Conservation (phyloP, 1,140 invertebrate genomes). For the Rhopalosiphum maidis region DNA sequence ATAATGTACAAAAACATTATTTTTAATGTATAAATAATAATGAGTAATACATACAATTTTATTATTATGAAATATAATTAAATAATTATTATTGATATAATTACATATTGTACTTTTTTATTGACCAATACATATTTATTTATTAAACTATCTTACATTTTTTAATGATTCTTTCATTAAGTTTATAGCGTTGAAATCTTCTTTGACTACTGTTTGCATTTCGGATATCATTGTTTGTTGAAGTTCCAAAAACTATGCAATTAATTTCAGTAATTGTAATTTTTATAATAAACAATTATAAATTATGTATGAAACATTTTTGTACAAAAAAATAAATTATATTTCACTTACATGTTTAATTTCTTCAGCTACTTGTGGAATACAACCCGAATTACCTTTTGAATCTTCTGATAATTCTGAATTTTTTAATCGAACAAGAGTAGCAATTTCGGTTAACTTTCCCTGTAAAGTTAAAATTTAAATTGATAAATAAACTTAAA, state of each 20-base stretch:
- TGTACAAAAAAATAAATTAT: neutral
- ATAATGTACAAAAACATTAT: neutral
- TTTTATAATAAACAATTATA: too few species aligned
- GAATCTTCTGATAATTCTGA: slow-evolving; percentile 43
- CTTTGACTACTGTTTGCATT: slow-evolving; percentile 50
- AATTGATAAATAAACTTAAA: neutral
- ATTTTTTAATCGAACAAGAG: slow-evolving; percentile 51
- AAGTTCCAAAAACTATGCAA: slow-evolving; percentile 42
- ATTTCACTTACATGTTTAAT: slow-evolving; percentile 41
- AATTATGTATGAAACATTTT: too few species aligned
- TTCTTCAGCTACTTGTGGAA: slow-evolving; percentile 49
- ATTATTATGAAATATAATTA: neutral
- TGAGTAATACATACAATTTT: neutral
- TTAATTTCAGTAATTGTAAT: neutral
- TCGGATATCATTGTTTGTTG: slow-evolving; percentile 53
- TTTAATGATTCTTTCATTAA: slow-evolving; percentile 50
- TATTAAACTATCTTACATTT: slow-evolving; percentile 39
- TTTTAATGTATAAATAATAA: neutral
- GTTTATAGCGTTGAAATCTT: slow-evolving; percentile 43
- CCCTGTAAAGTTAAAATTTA: slow-evolving; percentile 9
- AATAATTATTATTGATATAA: neutral
- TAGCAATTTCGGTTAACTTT: slow-evolving; percentile 49
- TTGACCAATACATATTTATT: neutral
- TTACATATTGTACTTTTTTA: neutral
- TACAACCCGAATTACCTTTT: slow-evolving; percentile 19